These are phyloP conservation scores for Conistra vaccinii DNA, from an alignment of 2,888 invertebrate genomes.

Conservation along the genomic window DNA sequence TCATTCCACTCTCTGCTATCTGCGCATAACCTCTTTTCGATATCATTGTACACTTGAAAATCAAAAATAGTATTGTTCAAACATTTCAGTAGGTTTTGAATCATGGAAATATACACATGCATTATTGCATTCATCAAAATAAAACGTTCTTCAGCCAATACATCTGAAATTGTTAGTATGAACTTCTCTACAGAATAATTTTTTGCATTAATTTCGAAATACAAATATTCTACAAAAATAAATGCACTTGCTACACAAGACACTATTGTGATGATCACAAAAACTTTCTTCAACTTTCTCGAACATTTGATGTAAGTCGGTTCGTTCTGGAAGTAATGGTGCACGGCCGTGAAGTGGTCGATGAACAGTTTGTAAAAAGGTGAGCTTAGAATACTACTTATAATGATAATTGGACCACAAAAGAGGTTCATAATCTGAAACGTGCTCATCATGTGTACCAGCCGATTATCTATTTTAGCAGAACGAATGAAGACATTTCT, in stretches of 20 bases:
- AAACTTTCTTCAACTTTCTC: slow-evolving; percentile 11
- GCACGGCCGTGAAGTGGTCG: slow-evolving; percentile 12
- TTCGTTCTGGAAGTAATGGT: slow-evolving; percentile 12
- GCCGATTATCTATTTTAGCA: accelerated
- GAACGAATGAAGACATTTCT: accelerated
- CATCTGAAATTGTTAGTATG: neutral
- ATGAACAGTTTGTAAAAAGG: neutral
- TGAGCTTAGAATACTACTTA: slow-evolving; percentile 1
- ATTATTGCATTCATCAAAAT: slow-evolving; percentile 18
- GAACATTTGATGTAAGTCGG: neutral
- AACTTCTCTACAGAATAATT: accelerated
- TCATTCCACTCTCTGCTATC: neutral
- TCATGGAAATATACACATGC: slow-evolving; percentile 11
- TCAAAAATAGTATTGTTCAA: slow-evolving; percentile 19
- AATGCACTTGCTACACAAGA: neutral
- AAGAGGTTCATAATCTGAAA: slow-evolving; percentile 3
- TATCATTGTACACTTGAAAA: neutral
- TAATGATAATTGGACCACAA: neutral
- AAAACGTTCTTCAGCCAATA: slow-evolving; percentile 3
- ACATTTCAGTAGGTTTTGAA: slow-evolving; percentile 13
- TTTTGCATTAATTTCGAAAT: accelerated
- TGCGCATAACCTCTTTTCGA: neutral
- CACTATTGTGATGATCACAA: neutral
- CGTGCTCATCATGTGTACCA: neutral
- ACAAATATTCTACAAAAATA: neutral